phyloP scores from a whole-genome alignment of 2,113 vertebrate species.

The Gallinago media region DNA sequence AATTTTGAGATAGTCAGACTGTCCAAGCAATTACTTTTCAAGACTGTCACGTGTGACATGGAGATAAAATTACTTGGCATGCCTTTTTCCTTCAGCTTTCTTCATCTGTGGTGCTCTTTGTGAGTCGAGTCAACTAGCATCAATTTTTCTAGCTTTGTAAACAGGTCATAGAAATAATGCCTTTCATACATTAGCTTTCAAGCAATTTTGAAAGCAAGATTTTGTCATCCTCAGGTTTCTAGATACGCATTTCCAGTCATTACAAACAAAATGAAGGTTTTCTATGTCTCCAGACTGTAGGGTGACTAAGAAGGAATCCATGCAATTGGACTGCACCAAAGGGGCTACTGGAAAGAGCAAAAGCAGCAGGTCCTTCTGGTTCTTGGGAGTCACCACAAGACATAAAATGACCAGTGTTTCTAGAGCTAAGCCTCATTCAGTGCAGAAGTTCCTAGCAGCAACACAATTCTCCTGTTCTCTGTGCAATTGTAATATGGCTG shows the following conservation, averaged over 20 bases:
- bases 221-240: background rate
- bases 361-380: background rate
- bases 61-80: background rate
- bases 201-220: background rate
- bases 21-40: background rate
- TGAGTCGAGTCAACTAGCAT: accelerated
- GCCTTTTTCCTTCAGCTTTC: background rate
- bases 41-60: background rate
- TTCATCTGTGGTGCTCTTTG: background rate
- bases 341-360: background rate
- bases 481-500: background rate
- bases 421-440: background rate
- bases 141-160: background rate
- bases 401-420: background rate
- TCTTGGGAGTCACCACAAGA: background rate
- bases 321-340: background rate
- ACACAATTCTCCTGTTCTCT: background rate
- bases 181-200: background rate
- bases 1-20: background rate
- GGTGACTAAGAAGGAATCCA: background rate
- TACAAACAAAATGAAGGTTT: background rate
- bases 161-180: background rate
- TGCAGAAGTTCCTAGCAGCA: background rate
- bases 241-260: background rate
- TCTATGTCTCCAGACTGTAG: background rate